A percentile compares a stretch with the other conserved stretches of the same genome.
Evolutionary conservation across 2,113 vertebrate species (phyloP).

Genomic region (Abramis brama): DNA sequence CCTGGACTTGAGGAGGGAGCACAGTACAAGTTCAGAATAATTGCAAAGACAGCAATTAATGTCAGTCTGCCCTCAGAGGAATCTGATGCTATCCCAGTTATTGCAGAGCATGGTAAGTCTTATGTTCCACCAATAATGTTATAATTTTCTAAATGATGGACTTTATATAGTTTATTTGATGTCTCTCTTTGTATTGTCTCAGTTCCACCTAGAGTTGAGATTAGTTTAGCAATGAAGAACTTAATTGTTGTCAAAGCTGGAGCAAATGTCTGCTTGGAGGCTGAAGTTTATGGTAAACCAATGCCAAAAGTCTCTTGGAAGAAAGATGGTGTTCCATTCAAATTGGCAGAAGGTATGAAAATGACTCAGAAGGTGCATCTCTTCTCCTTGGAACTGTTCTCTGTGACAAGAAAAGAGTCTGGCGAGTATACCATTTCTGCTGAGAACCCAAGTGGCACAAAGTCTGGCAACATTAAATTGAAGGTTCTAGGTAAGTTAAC

Average conservation of each 20-base stretch:
- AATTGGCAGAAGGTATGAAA: conserved; percentile 89
- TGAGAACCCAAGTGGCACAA: conserved; percentile 90
- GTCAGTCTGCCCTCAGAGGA: conserved; percentile 91
- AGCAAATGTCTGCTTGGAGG: conserved; percentile 88
- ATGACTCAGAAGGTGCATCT: conserved; percentile 86
- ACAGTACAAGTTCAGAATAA: conserved; percentile 91
- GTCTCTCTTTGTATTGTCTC: conserved; percentile 54
- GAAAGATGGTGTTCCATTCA: conserved; percentile 80
- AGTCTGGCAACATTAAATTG: conserved; percentile 92
- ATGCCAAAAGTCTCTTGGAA: conserved; percentile 92
- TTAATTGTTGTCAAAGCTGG: conserved; percentile 94
- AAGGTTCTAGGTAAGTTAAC: conserved; percentile 90
- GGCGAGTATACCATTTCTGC: conserved; percentile 95
- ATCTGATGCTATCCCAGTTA: conserved; percentile 89
- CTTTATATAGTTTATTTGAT: conserved; percentile 13
- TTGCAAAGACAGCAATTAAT: conserved; percentile 92
- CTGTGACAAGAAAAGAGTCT: conserved; percentile 91
- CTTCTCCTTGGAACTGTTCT: conserved; percentile 88
- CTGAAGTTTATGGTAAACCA: conserved; percentile 94
- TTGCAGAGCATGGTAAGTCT: conserved; percentile 89
- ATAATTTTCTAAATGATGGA: neutral
- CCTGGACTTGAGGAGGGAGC: conserved; percentile 90
- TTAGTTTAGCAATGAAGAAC: conserved; percentile 91
- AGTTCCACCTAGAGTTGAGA: conserved; percentile 95
- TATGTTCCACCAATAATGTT: neutral